Percentiles rank a stretch among this genome's conserved stretches.
These are phyloP conservation scores for Eupsittula cactorum DNA, from an alignment of 2,113 vertebrate species.

Conservation along the genomic window DNA sequence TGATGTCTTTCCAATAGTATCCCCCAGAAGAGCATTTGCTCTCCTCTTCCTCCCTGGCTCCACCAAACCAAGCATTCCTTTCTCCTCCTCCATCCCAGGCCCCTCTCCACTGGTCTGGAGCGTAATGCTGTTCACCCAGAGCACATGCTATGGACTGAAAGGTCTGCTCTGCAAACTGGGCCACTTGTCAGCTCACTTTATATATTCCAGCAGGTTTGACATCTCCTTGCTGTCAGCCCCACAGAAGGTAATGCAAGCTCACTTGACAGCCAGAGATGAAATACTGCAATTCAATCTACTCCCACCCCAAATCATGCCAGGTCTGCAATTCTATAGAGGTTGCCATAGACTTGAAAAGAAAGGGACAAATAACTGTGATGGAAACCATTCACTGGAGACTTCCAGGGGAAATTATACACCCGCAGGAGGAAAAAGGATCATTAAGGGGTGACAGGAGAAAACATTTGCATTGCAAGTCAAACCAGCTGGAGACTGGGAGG, in stretches of 20 bases:
- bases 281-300: slow-evolving; percentile 12
- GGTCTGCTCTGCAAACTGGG: background rate
- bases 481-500: slow-evolving; percentile 55
- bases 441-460: slow-evolving; percentile 59
- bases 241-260: background rate
- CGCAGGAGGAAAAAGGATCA: slow-evolving; percentile 1
- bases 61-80: slow-evolving; percentile 25
- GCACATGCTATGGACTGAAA: accelerated
- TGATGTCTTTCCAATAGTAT: slow-evolving; percentile 66
- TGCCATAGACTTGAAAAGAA: background rate
- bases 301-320: slow-evolving; percentile 14
- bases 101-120: background rate
- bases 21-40: slow-evolving; percentile 39
- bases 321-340: background rate
- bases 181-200: background rate
- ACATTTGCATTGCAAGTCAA: slow-evolving; percentile 61
- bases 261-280: slow-evolving; percentile 4
- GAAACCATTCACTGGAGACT: slow-evolving; percentile 42
- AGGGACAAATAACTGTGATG: slow-evolving; percentile 45
- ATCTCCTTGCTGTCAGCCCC: background rate
- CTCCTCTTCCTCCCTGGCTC: background rate
- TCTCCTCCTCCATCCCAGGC: slow-evolving; percentile 35
- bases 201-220: background rate
- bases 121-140: background rate
- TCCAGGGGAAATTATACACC: slow-evolving; percentile 54